These are phyloP conservation scores for Drosophila nasuta DNA, from an alignment of 1,140 invertebrate species.

Conservation along the genomic window DNA sequence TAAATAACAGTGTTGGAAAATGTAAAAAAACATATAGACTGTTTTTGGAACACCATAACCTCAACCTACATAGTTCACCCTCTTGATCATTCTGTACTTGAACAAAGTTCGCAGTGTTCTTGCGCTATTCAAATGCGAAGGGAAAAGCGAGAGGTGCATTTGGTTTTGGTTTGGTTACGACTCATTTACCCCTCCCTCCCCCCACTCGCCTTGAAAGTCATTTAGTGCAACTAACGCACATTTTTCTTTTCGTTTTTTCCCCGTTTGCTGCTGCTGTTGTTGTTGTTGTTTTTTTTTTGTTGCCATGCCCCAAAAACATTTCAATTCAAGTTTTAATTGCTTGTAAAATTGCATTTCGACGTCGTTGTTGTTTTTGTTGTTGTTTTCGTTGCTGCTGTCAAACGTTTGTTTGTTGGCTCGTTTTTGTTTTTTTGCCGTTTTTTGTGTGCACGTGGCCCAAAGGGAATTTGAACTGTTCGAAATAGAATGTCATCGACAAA, in stretches of 20 bases:
- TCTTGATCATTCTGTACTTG: not conserved
- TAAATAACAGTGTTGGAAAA: too few species aligned
- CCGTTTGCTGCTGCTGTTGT: not conserved
- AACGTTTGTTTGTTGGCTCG: not conserved
- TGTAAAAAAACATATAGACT: too few species aligned
- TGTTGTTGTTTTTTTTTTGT: not conserved
- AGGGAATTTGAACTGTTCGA: conserved; percentile 1
- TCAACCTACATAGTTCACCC: too few species aligned
- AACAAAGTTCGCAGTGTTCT: not conserved
- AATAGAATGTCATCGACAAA: conserved; percentile 1
- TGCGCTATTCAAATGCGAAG: not conserved
- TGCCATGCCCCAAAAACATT: conserved; percentile 60
- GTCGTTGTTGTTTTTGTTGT: conserved; percentile 9
- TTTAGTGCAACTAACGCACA: conserved; percentile 36
- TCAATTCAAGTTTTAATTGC: conserved; percentile 78
- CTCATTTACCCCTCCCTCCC: not conserved
- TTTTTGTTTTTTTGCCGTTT: conserved; percentile 7
- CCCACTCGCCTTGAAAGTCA: not conserved
- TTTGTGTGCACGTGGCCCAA: conserved; percentile 5
- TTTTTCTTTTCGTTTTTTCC: conserved; percentile 14
- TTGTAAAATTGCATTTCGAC: conserved; percentile 68
- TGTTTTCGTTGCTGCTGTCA: conserved; percentile 32
- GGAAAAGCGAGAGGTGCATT: not conserved
- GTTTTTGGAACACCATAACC: too few species aligned
- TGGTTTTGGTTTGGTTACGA: not conserved